phyloP scores from a whole-genome alignment of 2,113 vertebrate genomes.

The Tympanuchus pallidicinctus region DNA sequence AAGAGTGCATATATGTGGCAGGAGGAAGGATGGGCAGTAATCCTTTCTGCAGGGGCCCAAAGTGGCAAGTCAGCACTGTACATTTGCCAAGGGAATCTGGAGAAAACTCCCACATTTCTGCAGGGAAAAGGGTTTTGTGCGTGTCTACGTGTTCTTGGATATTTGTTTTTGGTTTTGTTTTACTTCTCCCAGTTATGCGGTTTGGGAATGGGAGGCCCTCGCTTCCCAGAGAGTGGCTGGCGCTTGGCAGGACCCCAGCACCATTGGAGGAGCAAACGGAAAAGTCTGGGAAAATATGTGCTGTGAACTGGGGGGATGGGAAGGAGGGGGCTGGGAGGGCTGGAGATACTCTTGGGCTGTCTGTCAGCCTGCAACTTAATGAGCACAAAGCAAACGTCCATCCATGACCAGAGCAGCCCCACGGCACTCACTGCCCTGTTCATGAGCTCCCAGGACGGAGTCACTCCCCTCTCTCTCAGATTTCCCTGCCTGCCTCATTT shows the following conservation, averaged over 20 bases:
- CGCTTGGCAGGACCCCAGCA: constrained; percentile 68
- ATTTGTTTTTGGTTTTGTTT: background rate
- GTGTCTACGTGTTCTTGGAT: background rate
- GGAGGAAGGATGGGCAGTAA: background rate
- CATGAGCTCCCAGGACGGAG: background rate
- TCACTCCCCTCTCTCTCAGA: background rate
- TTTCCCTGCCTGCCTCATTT: background rate
- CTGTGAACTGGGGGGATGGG: constrained; percentile 37
- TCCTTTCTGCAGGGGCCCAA: background rate
- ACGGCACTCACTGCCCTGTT: background rate
- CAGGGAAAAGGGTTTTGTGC: background rate
- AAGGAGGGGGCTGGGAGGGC: constrained; percentile 37
- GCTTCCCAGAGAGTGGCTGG: constrained; percentile 62
- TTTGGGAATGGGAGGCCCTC: constrained; percentile 60
- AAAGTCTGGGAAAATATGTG: constrained; percentile 73
- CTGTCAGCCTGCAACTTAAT: constrained; percentile 41
- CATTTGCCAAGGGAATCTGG: constrained; percentile 22
- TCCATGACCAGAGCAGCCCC: background rate
- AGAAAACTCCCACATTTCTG: constrained; percentile 32
- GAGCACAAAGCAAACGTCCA: background rate
- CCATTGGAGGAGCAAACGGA: constrained; percentile 63
- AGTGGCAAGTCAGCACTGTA: constrained; percentile 68
- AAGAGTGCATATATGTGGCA: accelerated
- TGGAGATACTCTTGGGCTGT: constrained; percentile 47
- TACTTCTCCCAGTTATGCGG: constrained; percentile 62